Conservation (phyloP, 2,888 invertebrate genomes). For the Drymonia ruficornis region DNA sequence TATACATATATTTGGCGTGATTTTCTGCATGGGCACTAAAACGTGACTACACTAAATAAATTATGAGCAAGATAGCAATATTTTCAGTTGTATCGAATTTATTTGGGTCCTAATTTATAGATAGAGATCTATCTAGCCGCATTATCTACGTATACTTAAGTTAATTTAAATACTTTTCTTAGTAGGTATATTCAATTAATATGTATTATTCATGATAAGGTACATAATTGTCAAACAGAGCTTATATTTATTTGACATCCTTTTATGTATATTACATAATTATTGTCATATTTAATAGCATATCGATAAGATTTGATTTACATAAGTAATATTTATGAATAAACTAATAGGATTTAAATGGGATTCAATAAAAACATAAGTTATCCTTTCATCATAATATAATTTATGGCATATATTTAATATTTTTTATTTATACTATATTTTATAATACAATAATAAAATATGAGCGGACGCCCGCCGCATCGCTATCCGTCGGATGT, state of each 20-base stretch:
- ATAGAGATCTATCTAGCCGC: no score
- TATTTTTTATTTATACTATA: neutral
- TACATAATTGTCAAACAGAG: no score
- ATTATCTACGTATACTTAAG: no score
- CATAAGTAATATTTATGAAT: constrained; percentile 8
- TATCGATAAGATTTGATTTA: constrained; percentile 15
- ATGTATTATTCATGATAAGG: no score
- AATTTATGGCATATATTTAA: neutral
- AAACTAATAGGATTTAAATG: constrained; percentile 14
- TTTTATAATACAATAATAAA: neutral
- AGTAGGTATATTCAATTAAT: no score
- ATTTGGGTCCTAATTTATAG: no score
- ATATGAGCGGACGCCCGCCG: constrained; percentile 9
- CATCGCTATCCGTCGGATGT: constrained; percentile 28
- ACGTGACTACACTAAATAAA: no score
- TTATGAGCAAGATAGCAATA: no score
- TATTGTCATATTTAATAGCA: constrained; percentile 15
- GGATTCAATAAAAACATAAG: constrained; percentile 10
- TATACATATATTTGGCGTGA: constrained; percentile 3
- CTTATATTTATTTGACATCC: constrained; percentile 1
- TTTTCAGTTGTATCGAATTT: no score
- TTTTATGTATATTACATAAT: constrained; percentile 8
- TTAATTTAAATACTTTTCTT: no score
- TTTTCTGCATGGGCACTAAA: no score
- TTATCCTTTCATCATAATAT: constrained; percentile 1